phyloP scores from a whole-genome alignment of 2,797 vertebrate genomes.

The Leptatherina wallacei region DNA sequence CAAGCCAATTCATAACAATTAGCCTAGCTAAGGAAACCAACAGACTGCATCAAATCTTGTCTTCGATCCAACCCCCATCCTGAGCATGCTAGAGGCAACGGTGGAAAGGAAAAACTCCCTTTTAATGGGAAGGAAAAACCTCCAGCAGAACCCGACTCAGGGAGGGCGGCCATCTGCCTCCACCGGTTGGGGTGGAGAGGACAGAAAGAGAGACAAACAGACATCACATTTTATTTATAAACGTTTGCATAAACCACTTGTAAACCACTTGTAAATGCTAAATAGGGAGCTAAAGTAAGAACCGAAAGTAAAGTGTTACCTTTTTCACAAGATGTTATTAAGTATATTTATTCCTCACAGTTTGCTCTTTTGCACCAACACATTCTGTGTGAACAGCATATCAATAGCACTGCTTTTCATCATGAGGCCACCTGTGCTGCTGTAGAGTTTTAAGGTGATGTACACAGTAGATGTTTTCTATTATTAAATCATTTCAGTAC shows the following conservation, averaged over 20 bases:
- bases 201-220: no score
- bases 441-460: slow-evolving; percentile 41
- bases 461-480: slow-evolving; percentile 31
- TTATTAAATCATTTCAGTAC: slow-evolving; percentile 34
- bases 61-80: no score
- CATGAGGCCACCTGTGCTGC: slow-evolving; percentile 34
- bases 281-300: not conserved
- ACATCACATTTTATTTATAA: no score
- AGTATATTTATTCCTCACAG: slow-evolving; percentile 44
- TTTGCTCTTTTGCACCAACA: slow-evolving; percentile 63
- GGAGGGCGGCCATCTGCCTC: no score
- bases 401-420: slow-evolving; percentile 40
- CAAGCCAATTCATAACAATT: no score
- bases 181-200: no score
- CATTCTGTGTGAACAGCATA: slow-evolving; percentile 40
- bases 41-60: no score
- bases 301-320: not conserved
- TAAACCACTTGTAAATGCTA: slow-evolving; percentile 9
- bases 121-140: no score
- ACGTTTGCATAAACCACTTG: not conserved
- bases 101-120: no score
- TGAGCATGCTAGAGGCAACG: no score
- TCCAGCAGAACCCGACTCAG: no score
- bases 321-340: slow-evolving; percentile 8
- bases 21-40: no score